Evolutionary conservation across 2,888 invertebrate species (phyloP), one percentile per base, ranked within the genome.

Genomic region (Perithous albicinctus): DNA sequence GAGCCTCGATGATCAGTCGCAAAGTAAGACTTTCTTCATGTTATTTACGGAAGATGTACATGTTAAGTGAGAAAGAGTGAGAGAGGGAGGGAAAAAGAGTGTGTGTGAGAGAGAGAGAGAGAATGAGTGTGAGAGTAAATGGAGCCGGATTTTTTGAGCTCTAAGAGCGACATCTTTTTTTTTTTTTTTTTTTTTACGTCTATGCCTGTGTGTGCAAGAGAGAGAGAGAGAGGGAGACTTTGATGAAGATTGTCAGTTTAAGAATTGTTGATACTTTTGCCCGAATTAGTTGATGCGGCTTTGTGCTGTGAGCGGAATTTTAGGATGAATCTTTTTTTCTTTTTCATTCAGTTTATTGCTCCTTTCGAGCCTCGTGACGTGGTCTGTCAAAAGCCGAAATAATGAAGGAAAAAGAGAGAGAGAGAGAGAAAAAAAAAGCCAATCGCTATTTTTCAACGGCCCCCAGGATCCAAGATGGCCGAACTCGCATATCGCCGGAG

Each of bases 1-100:
- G 89, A 92, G 92, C 88, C 91, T 92, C 88, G 92, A 92, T 89
- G 92, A 92, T 86, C 92, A 92, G 88, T 91, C 91, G 86, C 92
- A 91, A 91, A 92, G 92, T 92, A 90, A 92, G 92, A 79, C 29
- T 41, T 10, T 26, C 54, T 3, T 29, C 29, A 15, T 73, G 10
- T 26, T 35, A 20, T 6, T 4, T 23, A 10, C 51, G 41, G 12
- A 46, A 63, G 18, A 15, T 38, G n/a, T n/a, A n/a, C 15, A 38
- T 70, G 4, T 63, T 15, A 32, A 8, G 48, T 20, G 4, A 1
- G 32, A 54, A n/a, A 3, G 23, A 54, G 3, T 43, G 23, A n/a
- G 15, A 7, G 20, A n/a, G 20, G 7, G 26, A 10, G 29, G 26
- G 41, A 15, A 5, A 18, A 4, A 32, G 54, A 23, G 5, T 5